phyloP scores from a whole-genome alignment of 2,797 vertebrate genomes.

The Hafferia zeledoni region DNA sequence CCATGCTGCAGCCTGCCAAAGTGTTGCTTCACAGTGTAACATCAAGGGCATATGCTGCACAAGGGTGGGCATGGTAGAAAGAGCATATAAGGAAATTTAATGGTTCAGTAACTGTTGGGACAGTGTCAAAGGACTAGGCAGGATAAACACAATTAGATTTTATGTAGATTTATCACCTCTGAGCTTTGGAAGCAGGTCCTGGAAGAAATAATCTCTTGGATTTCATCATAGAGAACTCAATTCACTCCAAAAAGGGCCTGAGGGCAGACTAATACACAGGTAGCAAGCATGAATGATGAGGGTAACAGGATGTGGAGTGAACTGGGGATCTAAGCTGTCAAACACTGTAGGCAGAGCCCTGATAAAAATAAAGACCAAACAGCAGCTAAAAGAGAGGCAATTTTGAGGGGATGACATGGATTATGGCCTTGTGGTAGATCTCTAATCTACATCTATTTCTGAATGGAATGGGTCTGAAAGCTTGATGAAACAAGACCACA shows the following conservation, averaged over 20 bases:
- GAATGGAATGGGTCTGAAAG: background rate
- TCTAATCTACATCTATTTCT: background rate
- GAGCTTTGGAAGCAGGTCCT: background rate
- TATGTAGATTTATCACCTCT: background rate
- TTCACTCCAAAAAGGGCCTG: background rate
- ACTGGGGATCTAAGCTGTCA: background rate
- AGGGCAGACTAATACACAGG: background rate
- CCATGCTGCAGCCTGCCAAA: background rate
- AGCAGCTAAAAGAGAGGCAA: background rate
- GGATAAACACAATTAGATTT: background rate
- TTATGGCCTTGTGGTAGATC: background rate
- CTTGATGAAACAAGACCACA: background rate
- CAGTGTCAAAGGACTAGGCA: background rate
- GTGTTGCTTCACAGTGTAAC: accelerated
- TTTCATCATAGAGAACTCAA: background rate
- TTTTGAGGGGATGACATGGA: background rate
- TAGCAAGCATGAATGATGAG: background rate
- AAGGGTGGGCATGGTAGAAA: background rate
- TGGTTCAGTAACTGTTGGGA: background rate
- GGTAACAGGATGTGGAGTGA: background rate
- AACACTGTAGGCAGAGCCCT: background rate
- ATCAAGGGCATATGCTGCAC: background rate
- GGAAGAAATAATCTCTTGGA: background rate
- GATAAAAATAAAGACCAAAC: background rate
- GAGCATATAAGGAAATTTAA: background rate